Percentiles rank a stretch among this genome's conserved stretches.
phyloP scores from a whole-genome alignment of 2,113 vertebrate species.

The Semnornis frantzii region DNA sequence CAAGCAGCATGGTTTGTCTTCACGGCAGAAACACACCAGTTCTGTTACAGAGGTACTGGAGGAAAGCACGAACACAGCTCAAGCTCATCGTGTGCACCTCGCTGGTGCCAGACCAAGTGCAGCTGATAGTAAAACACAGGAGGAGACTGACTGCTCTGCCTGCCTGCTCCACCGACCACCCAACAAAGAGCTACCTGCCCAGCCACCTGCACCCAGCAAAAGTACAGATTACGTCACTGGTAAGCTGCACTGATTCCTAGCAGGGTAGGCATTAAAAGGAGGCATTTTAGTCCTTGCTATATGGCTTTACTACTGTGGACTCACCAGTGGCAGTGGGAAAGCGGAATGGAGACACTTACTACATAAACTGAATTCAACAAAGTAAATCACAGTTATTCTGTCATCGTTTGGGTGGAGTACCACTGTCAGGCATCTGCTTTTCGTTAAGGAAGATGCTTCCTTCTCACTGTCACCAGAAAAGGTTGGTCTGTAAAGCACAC shows the following conservation, averaged over 20 bases:
- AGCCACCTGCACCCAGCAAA: background rate
- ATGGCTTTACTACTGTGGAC: slow-evolving; percentile 46
- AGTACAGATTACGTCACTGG: background rate
- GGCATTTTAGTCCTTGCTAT: slow-evolving; percentile 19
- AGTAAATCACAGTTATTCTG: slow-evolving; percentile 38
- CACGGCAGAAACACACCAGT: slow-evolving; percentile 24
- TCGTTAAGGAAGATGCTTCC: background rate
- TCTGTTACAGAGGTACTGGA: background rate
- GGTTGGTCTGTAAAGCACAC: background rate
- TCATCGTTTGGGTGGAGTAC: background rate
- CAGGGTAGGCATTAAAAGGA: slow-evolving; percentile 8
- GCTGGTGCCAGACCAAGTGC: background rate
- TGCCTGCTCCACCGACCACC: background rate
- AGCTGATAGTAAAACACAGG: background rate
- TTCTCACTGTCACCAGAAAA: background rate
- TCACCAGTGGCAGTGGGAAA: background rate
- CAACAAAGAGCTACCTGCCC: background rate
- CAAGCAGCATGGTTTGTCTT: slow-evolving; percentile 67
- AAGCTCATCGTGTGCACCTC: background rate
- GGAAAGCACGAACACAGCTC: slow-evolving; percentile 37
- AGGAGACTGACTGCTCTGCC: background rate
- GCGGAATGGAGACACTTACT: background rate
- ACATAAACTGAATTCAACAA: background rate
- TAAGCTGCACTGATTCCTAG: slow-evolving; percentile 2
- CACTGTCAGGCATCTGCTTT: background rate